A percentile compares a stretch with the other conserved stretches of the same genome.
These are phyloP conservation scores for Maconellicoccus hirsutus DNA, from an alignment of 1,140 invertebrate species.

Conservation along the genomic window DNA sequence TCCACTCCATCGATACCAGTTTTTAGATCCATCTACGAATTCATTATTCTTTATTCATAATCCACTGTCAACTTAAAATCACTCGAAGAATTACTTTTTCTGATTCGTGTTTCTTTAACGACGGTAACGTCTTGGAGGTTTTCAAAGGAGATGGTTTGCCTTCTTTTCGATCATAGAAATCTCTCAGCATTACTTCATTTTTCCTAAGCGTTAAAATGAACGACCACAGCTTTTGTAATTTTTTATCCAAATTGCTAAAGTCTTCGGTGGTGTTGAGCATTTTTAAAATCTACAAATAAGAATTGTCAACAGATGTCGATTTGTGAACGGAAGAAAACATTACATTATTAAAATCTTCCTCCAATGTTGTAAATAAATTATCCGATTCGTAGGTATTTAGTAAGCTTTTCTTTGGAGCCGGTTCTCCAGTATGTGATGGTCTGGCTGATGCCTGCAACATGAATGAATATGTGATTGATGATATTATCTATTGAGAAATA, in stretches of 20 bases:
- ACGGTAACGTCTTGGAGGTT: not conserved
- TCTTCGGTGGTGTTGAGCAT: not conserved
- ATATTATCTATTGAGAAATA: not conserved
- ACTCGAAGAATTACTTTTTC: not conserved
- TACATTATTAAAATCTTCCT: conserved; percentile 11
- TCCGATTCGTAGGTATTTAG: not conserved
- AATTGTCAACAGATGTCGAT: too few species aligned
- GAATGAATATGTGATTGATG: too few species aligned
- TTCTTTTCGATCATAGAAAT: not conserved
- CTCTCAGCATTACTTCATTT: not conserved
- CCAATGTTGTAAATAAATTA: not conserved
- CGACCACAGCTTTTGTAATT: not conserved
- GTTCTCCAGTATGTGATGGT: not conserved
- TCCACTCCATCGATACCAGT: too few species aligned
- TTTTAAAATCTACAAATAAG: not conserved
- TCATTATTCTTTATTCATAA: too few species aligned
- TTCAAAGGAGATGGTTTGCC: not conserved
- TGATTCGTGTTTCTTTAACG: not conserved
- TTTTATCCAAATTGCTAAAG: not conserved
- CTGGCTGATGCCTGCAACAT: not conserved
- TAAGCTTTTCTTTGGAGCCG: not conserved
- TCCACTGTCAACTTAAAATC: too few species aligned
- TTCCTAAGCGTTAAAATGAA: not conserved
- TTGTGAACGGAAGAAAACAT: too few species aligned
- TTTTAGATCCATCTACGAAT: too few species aligned